Evolutionary conservation across 2,797 vertebrate genomes (phyloP).

Genomic region (Alauda arvensis): DNA sequence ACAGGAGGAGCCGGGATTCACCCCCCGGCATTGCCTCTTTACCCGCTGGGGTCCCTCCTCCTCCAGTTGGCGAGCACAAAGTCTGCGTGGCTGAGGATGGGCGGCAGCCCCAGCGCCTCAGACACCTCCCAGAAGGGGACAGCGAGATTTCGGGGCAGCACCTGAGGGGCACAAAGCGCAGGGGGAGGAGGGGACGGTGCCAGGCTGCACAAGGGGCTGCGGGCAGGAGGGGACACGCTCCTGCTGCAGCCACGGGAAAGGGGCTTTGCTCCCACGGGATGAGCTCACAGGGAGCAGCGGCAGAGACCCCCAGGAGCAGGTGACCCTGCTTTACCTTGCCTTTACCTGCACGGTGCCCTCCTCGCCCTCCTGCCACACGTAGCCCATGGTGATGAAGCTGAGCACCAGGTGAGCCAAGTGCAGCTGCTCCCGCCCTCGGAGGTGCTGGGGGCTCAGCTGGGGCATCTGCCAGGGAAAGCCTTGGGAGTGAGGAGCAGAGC

Average conservation of each 20-base stretch:
- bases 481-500: background rate
- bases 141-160: conserved; percentile 83
- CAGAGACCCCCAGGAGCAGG: background rate
- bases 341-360: conserved; percentile 74
- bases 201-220: background rate
- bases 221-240: background rate
- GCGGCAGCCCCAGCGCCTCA: conserved; percentile 81
- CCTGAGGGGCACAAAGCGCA: conserved; percentile 63
- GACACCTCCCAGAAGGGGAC: conserved; percentile 86
- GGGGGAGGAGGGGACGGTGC: fast-evolving
- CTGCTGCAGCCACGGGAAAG: background rate
- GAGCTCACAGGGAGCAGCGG: background rate
- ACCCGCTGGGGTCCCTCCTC: conserved; percentile 81
- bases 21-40: background rate
- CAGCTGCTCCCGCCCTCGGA: conserved; percentile 73
- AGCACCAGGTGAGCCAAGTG: conserved; percentile 85
- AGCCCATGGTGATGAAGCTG: conserved; percentile 85
- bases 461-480: conserved; percentile 81
- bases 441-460: conserved; percentile 74
- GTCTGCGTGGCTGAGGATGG: conserved; percentile 86
- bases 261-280: background rate
- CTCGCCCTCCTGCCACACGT: conserved; percentile 92
- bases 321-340: background rate
- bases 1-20: fast-evolving
- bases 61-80: conserved; percentile 89